phyloP scores from a whole-genome alignment of 2,888 invertebrate species.

The Trypoxylon attenuatum region DNA sequence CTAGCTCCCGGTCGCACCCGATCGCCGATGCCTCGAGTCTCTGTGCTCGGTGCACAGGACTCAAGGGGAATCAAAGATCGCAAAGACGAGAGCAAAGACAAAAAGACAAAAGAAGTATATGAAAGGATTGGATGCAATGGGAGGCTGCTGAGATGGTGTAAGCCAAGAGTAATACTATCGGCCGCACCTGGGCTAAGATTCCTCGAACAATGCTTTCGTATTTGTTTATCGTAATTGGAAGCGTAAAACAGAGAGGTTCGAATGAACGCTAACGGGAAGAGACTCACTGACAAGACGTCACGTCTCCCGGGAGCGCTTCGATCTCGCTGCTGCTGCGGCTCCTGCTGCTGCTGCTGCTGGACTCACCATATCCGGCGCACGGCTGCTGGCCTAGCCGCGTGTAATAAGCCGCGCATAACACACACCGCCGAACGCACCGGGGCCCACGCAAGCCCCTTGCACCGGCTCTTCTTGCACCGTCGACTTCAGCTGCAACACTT shows the following conservation, averaged over 20 bases:
- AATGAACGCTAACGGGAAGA: slow-evolving; percentile 29
- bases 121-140: no score
- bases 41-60: no score
- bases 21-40: no score
- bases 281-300: slow-evolving; percentile 52
- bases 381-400: slow-evolving; percentile 55
- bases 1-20: background rate
- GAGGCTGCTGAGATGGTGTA: background rate
- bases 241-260: slow-evolving; percentile 23
- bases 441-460: slow-evolving; percentile 5
- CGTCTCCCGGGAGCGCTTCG: slow-evolving; percentile 49
- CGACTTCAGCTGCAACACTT: background rate
- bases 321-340: slow-evolving; percentile 35
- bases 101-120: no score
- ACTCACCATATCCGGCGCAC: slow-evolving; percentile 64
- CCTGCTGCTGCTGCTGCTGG: no score
- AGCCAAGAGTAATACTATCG: background rate
- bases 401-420: slow-evolving; percentile 65
- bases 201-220: slow-evolving; percentile 3
- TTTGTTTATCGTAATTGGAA: no score
- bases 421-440: slow-evolving; percentile 7
- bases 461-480: background rate
- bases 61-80: no score
- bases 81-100: no score
- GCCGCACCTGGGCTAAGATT: background rate